Percentiles rank a stretch among this genome's conserved stretches.
These are phyloP conservation scores for Cepaea hortensis DNA, from an alignment of 2,888 invertebrate species.

Conservation along the genomic window DNA sequence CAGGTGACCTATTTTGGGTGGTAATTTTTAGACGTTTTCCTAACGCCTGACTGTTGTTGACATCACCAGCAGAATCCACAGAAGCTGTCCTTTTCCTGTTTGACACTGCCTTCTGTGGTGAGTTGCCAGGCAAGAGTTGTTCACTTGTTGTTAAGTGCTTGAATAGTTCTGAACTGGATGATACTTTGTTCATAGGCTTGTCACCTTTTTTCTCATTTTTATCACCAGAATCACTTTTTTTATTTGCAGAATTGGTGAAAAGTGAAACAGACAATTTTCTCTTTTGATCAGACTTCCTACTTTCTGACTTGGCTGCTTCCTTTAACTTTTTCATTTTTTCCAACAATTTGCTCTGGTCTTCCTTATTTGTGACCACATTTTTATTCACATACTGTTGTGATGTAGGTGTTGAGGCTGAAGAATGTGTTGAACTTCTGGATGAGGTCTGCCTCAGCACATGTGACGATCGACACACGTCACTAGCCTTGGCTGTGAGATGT, in stretches of 20 bases:
- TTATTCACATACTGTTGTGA: background rate
- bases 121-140: background rate
- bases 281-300: background rate
- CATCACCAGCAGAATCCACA: background rate
- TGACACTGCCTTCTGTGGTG: background rate
- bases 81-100: background rate
- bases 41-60: background rate
- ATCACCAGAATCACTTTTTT: background rate
- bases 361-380: background rate
- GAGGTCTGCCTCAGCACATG: background rate
- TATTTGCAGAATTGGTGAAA: background rate
- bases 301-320: slow-evolving; percentile 33
- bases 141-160: slow-evolving; percentile 36
- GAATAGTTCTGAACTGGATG: slow-evolving; percentile 29
- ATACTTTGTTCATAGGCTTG: background rate
- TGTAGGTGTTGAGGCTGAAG: background rate
- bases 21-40: slow-evolving; percentile 1
- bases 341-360: slow-evolving; percentile 2
- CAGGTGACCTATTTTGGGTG: background rate
- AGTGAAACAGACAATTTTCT: slow-evolving; percentile 1
- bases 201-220: background rate
- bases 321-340: slow-evolving; percentile 42
- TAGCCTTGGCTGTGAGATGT: background rate
- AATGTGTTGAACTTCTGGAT: background rate
- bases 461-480: background rate